Base-by-base conservation (phyloP, 2,113 vertebrate species). In the Hyla sarda region DNA sequence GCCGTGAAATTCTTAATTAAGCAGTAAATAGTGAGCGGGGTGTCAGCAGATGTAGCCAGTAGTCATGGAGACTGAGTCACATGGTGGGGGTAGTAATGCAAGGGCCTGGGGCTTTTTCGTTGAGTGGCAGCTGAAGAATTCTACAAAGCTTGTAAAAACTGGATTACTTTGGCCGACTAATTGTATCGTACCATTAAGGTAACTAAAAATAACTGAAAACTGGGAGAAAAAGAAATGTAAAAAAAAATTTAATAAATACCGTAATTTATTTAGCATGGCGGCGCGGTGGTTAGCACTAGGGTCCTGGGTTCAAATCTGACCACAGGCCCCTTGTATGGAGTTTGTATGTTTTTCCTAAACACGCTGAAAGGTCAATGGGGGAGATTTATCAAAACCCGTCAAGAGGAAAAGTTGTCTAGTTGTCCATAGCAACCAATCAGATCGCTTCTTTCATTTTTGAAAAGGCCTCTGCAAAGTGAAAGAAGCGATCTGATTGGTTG, bases 1-100 rank as follows among this genome's bases (percentile, higher is more conserved):
- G 95, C 67, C 95, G 91, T 96, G 94, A 96, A 96, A 96, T 96
- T 94, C 92, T 95, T 94, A 95, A 96, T 96, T 96, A 96, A 95
- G 94, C 95, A 95, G 94, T 95, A 95, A 96, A 95, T 94, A 93
- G 92, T 92, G 94, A 93, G 91, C 92, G 89, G 93, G 93, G 94
- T 95, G 94, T 96, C 95, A 95, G 94, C 95, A 96, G 95, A 95
- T 96, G 95, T 93, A 94, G 93, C 92, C 93, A 88, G 94, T 94
- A 94, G 93, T 89, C 93, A 94, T 95, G 93, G 94, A 92, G 93
- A 95, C 94, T 0, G 88, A 93, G 92, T 88, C 92, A 92, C 94
- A 95, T 93, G 94, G 84, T 19, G 30, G 16, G 32, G 4, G 13
- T 8, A 9, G 58, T 85, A 84, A 52, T 0, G 45, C 30, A n/a